Evolutionary conservation across 1,140 invertebrate genomes (phyloP).

Genomic region (Ruditapes philippinarum): DNA sequence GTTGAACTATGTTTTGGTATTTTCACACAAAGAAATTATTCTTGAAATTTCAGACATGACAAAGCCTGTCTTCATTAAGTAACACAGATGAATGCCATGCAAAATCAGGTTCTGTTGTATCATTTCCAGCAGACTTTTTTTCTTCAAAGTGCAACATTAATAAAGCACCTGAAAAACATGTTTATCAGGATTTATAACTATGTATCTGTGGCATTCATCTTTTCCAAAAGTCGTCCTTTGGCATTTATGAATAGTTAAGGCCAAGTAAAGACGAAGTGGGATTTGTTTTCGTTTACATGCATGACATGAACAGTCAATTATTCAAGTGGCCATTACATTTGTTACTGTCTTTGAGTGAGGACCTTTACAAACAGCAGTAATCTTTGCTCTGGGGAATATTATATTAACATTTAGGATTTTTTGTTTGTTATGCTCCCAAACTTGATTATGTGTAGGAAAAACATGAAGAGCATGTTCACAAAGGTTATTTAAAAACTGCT

Average conservation of each 20-base stretch:
- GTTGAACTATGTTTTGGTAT: background rate
- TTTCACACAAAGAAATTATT: background rate
- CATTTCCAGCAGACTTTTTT: slow-evolving; percentile 69
- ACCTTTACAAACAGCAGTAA: slow-evolving; percentile 36
- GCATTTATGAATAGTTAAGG: slow-evolving; percentile 68
- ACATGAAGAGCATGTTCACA: background rate
- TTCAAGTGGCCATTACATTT: slow-evolving; percentile 33
- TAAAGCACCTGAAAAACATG: slow-evolving; percentile 67
- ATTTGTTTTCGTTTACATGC: slow-evolving; percentile 70
- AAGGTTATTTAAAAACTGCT: background rate
- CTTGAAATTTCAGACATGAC: slow-evolving; percentile 24
- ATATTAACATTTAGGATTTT: slow-evolving; percentile 48
- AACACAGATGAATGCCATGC: slow-evolving; percentile 70
- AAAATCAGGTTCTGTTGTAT: slow-evolving; percentile 63
- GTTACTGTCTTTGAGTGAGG: slow-evolving; percentile 21
- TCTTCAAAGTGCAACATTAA: slow-evolving; percentile 70
- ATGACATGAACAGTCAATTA: slow-evolving; percentile 42
- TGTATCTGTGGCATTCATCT: slow-evolving; percentile 57
- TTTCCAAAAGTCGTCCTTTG: slow-evolving; percentile 74
- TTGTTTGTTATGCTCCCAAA: slow-evolving; percentile 46
- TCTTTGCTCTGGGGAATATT: slow-evolving; percentile 43
- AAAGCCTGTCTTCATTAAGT: slow-evolving; percentile 68
- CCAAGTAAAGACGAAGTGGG: slow-evolving; percentile 69
- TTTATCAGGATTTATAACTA: slow-evolving; percentile 71
- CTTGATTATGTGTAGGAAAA: slow-evolving; percentile 28